Evolutionary conservation across 2,113 vertebrate species (phyloP), one percentile per base, ranked within the genome.

Genomic region (Rallus limicola): DNA sequence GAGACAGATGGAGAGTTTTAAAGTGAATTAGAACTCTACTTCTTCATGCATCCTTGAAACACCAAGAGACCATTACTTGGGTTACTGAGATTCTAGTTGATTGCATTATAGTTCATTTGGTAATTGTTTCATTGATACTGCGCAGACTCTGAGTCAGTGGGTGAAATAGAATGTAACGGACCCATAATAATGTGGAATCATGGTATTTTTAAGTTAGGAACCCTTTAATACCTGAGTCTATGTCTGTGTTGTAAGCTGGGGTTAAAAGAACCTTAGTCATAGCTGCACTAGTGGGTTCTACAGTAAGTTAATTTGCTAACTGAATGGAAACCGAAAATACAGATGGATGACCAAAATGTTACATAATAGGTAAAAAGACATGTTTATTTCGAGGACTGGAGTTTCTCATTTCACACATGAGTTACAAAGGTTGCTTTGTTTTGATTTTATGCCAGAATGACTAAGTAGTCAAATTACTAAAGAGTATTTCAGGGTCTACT

Each of bases 401-500:
- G 62, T 86, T 85, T 97, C 95, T 91, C 92, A 93, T 98, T 97
- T 98, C 95, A 97, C 93, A 94, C 92, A 92, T 93, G 92, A 97
- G 85, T 96, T 91, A 90, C 87, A 86, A 83, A 96, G 93, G 86
- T 86, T 91, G 82, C 67, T 96, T 94, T 94, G 91, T 94, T 96
- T 93, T 56, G 72, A 60, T 67, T 83, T 92, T 85, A 76, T 90
- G 85, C 90, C 71, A 77, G 83, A 85, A 79, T 93, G 78, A 70
- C 91, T 81, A 86, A 92, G 74, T 62, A 52, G 75, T 89, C 58
- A 76, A 53, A 65, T 96, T 83, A 90, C 91, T 86, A 19, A 36
- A 69, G 84, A 92, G 81, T 76, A 74, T 96, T 95, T 96, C 72
- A 91, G 94, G 93, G 69, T 95, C 92, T 89, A 65, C 81, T 95